Base-by-base conservation (phyloP, 2,888 invertebrate genomes). In the Drosophila testacea region DNA sequence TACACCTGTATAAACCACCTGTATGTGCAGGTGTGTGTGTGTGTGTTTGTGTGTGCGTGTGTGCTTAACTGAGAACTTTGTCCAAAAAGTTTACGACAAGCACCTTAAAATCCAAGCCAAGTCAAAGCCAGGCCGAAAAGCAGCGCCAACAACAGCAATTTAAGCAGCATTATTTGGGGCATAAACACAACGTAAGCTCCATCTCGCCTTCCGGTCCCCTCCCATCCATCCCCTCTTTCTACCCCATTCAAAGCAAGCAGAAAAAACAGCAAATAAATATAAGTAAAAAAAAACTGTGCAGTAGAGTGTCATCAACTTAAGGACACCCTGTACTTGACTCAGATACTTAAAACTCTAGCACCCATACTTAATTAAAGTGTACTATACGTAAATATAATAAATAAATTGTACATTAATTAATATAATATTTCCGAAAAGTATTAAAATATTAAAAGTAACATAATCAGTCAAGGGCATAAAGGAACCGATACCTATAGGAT, bases 111-210 rank as follows among this genome's bases (percentile, higher is more conserved):
- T 76, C 69, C 74, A 60, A 78, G 54, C 72, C 36, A 47, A 28
- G 51, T 22, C 34, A 16, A 36, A 44, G 55, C 34, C 2, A 34
- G 9, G 32, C 32, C 13, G 9, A 44, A 0, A n/a, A 56, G n/a
- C 50, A 63, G 46, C 51, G 54, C 34, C 52, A 73, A 59, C 60
- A 51, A 36, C 57, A 67, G 47, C 79, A 69, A 78, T 79, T 73
- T 78, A 78, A 78, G 75, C 59, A 78, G 69, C 75, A 75, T 75
- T 78, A 78, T 75, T 75, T 64, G 79, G 79, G 69, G 64, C 79
- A 76, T 73, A 69, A 76, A 73, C 79, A 78, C 59, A 54, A 13
- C 62, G 68, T 55, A 67, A 77, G 73, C 68, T 62, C 47, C 46
- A 38, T 11, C 47, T 34, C 34, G 9, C 6, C n/a, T 32, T 13